Evolutionary conservation across 2,888 invertebrate species (phyloP), one percentile per base, ranked within the genome.

Genomic region (Dasysyrphus albostriatus): DNA sequence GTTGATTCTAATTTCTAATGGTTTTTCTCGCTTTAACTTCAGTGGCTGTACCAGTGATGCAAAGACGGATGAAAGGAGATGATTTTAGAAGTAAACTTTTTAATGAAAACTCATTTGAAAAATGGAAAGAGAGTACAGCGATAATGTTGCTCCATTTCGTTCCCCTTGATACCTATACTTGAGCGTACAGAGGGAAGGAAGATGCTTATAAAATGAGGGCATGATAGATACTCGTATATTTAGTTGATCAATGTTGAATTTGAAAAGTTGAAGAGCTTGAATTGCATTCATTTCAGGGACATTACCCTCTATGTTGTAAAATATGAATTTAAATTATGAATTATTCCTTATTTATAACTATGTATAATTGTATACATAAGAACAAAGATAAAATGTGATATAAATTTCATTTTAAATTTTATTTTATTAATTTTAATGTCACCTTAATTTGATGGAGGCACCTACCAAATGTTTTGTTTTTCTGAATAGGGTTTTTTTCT

Each of bases 51-150:
- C 10, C 61, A 49, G 34, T 54, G 69, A 73, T 79, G 77, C 72
- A 73, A 49, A 42, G 42, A 70, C n/a, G 72, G 44, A 81, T 77
- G 81, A 77, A 77, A 54, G 81, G 63, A 47, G 65, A 81, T 77
- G 81, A 81, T 81, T 81, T 65, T 69, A 37, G 16, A 73, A 77
- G 85, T 77, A 82, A 85, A 85, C 69, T 85, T 85, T 85, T 85
- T 85, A 85, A 85, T 85, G 85, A 85, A 85, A 85, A 81, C 67
- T 76, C 81, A 85, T 85, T 82, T 65, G 69, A 63, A 65, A 74
- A 82, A 69, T 73, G 54, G 51, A 54, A 78, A 44, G 39, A 77
- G 63, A 42, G 32, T 42, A 42, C 34, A 44, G 69, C 10, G 74
- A 78, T 83, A 69, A 78, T 83, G 85, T 56, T 73, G 65, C 67